These are phyloP conservation scores for Triplophysa dalaica DNA, from an alignment of 2,113 vertebrate species.

Conservation along the genomic window DNA sequence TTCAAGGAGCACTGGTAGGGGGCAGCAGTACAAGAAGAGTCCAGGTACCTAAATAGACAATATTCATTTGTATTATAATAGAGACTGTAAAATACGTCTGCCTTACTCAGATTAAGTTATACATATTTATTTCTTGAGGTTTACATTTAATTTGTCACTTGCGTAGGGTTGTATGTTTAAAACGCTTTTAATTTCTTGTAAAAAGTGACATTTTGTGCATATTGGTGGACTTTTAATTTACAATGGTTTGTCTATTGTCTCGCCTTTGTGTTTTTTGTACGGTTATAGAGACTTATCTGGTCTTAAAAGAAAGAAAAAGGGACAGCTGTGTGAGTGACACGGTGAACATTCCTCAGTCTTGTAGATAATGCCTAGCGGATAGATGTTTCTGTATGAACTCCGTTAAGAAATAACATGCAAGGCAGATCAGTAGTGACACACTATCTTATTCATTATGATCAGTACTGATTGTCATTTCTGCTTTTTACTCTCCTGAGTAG, in stretches of 20 bases:
- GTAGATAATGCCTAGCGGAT: background rate
- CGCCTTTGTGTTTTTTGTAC: conserved; percentile 24
- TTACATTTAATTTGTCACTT: conserved; percentile 42
- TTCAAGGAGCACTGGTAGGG: background rate
- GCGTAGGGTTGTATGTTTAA: conserved; percentile 20
- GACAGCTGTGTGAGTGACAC: background rate
- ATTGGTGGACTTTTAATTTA: conserved; percentile 35
- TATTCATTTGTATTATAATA: conserved; percentile 65
- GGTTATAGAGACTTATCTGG: conserved; percentile 35
- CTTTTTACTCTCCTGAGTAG: conserved; percentile 8
- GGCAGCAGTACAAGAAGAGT: background rate
- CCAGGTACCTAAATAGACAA: background rate
- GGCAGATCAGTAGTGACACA: background rate
- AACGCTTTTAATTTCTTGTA: conserved; percentile 23
- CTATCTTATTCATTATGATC: background rate
- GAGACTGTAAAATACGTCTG: conserved; percentile 68
- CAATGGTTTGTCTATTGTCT: conserved; percentile 2
- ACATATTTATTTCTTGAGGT: conserved; percentile 21
- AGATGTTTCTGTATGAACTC: background rate
- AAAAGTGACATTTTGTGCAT: conserved; percentile 27
- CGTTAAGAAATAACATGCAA: background rate
- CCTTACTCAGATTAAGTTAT: conserved; percentile 62
- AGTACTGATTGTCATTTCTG: conserved; percentile 2
- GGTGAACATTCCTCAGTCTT: background rate
- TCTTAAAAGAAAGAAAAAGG: conserved; percentile 17